Percentiles rank a stretch among this genome's conserved stretches.
These are phyloP conservation scores for Leptogaster cylindrica DNA, from an alignment of 2,888 invertebrate species.

Conservation along the genomic window DNA sequence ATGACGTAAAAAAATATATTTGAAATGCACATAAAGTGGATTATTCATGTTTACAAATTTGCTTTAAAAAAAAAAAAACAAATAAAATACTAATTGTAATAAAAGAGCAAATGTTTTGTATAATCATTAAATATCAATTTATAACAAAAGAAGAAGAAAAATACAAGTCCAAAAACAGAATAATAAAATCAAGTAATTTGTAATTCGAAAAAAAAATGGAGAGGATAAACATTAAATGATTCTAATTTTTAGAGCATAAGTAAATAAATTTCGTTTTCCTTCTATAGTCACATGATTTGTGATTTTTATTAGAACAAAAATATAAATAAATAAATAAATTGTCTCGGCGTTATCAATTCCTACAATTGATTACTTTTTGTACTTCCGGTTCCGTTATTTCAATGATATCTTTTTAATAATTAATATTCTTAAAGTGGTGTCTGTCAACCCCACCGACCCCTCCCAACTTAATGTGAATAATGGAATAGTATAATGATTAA, in stretches of 20 bases:
- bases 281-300: constrained; percentile 31
- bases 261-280: constrained; percentile 36
- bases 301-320: constrained; percentile 33
- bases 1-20: constrained; percentile 7
- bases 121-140: constrained; percentile 25
- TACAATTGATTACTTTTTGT: no score
- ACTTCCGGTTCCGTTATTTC: no score
- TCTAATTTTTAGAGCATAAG: constrained; percentile 37
- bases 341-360: constrained; percentile 29
- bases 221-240: constrained; percentile 11
- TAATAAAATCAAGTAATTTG: not conserved
- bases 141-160: not conserved
- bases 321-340: constrained; percentile 15
- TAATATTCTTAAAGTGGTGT: no score
- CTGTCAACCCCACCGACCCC: no score
- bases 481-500: no score
- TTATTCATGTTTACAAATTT: constrained; percentile 30
- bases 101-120: constrained; percentile 17
- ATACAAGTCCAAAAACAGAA: constrained; percentile 10
- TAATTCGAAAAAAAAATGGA: not conserved
- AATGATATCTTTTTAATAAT: no score
- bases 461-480: no score
- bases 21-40: constrained; percentile 25
- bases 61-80: constrained; percentile 1
- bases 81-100: constrained; percentile 11